Evolutionary conservation across 2,888 invertebrate genomes (phyloP), one percentile per base, ranked within the genome.

Genomic region (Tachina grossa): DNA sequence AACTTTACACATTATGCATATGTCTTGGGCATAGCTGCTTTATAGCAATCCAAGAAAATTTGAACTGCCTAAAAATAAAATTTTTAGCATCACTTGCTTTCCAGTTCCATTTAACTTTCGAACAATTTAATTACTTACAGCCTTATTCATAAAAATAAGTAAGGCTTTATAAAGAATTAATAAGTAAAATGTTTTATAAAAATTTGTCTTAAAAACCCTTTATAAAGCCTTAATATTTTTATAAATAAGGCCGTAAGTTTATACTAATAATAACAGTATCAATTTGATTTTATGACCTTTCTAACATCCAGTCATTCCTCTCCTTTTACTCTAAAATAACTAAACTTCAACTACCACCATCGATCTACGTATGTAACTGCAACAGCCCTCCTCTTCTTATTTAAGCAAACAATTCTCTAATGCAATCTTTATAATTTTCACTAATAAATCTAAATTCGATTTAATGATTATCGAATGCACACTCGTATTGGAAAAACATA

Each of bases 381-480:
- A 53, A 53, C 45, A 55, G n/a, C 39, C 45, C 71, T 51, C 61
- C 76, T 61, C 41, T 59, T 76, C 45, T 61, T n/a, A n/a, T n/a
- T n/a, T n/a, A n/a, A n/a, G n/a, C 53, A 78, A 71, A 55, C 71
- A 85, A 75, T 79, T 75, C 83, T 79, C 85, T 74, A 59, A 76
- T 79, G 85, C 75, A 85, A 74, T 72, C 55, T 31, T 31, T 65
- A 78, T 85, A 85, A 85, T 83, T 83, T 79, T 66, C 49, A 72
- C 83, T 85, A 85, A 85, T 85, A 85, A 85, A 85, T 83, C 85
- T 83, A 76, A 87, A 87, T 87, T 87, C 87, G 87, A 87, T 87
- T 88, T 88, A 87, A 88, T 87, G 87, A 86, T 85, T 85, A 88
- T 88, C 87, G 87, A 72, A 77, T 66, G 22, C 51, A 69, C 55